Conservation (phyloP, 2,888 invertebrate genomes). For the Lepidocyrtinus sp. region DNA sequence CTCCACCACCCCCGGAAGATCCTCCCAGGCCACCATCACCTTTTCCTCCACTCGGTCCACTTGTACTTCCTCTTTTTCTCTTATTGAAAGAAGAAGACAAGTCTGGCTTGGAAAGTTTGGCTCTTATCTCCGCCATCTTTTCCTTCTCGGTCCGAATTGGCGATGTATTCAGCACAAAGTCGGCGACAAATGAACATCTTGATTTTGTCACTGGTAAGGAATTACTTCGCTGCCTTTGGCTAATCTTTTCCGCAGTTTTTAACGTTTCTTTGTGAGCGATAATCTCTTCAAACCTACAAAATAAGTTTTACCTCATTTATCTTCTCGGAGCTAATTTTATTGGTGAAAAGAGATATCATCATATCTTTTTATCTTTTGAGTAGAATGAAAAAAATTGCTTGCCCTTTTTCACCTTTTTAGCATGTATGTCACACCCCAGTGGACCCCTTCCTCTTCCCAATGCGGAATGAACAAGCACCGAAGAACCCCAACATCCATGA, state of each 20-base stretch:
- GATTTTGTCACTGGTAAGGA: constrained; percentile 95
- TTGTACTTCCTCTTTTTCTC: constrained; percentile 46
- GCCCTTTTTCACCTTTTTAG: constrained; percentile 82
- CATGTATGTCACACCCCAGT: constrained; percentile 95
- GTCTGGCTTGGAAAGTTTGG: constrained; percentile 54
- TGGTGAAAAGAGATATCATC: constrained; percentile 7
- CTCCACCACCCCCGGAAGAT: constrained; percentile 18
- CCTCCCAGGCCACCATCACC: constrained; percentile 16
- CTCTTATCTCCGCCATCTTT: constrained; percentile 47
- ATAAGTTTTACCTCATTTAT: neutral
- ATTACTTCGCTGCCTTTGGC: constrained; percentile 84
- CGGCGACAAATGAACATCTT: constrained; percentile 76
- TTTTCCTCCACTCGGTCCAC: constrained; percentile 41
- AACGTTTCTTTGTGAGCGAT: constrained; percentile 62
- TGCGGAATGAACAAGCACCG: constrained; percentile 95
- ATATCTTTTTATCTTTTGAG: no score
- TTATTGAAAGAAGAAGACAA: constrained; percentile 45
- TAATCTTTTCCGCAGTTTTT: constrained; percentile 56
- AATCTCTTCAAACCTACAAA: constrained; percentile 68
- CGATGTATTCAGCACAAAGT: constrained; percentile 45
- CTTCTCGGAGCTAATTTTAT: neutral
- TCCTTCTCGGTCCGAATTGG: constrained; percentile 54
- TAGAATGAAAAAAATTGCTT: neutral
- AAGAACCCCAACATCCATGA: constrained; percentile 95
- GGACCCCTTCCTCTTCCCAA: constrained; percentile 98